Evolutionary conservation across 2,113 vertebrate genomes (phyloP).

Genomic region (Hepsetus odoe): DNA sequence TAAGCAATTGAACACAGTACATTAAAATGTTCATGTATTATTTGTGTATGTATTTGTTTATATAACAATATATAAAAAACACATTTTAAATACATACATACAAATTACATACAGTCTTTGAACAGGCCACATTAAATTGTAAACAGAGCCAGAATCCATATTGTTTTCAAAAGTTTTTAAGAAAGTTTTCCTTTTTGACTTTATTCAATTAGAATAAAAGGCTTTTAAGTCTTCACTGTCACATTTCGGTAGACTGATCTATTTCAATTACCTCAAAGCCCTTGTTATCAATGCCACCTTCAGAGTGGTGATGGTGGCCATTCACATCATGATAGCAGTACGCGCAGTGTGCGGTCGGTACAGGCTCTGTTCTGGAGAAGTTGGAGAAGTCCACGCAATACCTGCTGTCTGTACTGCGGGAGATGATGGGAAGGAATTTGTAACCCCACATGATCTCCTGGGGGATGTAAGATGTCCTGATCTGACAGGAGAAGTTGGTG

Average conservation of each 20-base stretch:
- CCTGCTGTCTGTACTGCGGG: constrained; percentile 91
- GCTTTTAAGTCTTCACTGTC: too few relatives aligned
- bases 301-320: constrained; percentile 78
- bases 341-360: constrained; percentile 91
- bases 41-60: too few relatives aligned
- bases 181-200: too few relatives aligned
- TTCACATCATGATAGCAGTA: constrained; percentile 87
- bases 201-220: too few relatives aligned
- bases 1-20: too few relatives aligned
- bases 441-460: constrained; percentile 97
- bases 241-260: background rate
- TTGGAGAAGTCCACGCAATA: constrained; percentile 96
- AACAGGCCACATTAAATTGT: background rate
- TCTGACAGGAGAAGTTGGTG: constrained; percentile 91
- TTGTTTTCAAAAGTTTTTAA: too few relatives aligned
- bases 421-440: constrained; percentile 86
- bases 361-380: constrained; percentile 88
- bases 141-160: too few relatives aligned
- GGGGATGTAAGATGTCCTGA: constrained; percentile 90
- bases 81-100: too few relatives aligned
- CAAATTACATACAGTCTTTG: too few relatives aligned
- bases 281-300: constrained; percentile 26
- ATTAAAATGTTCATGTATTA: too few relatives aligned
- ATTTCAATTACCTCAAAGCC: constrained; percentile 48
- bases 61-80: too few relatives aligned